Conservation (phyloP, 2,797 vertebrate species). For the Rousettus madagascariensis region DNA sequence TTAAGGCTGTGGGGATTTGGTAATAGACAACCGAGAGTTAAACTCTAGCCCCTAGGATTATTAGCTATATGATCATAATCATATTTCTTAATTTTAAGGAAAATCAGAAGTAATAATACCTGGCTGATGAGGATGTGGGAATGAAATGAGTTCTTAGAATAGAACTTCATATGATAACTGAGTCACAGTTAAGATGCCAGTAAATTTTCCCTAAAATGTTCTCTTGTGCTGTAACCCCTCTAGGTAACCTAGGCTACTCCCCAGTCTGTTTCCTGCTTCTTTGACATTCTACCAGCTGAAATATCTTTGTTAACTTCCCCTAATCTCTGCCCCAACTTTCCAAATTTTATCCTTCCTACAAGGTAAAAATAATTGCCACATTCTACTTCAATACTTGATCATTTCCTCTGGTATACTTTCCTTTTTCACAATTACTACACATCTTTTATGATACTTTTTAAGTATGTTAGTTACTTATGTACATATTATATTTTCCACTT, state of each 20-base stretch:
- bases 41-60: background rate
- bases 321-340: background rate
- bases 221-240: background rate
- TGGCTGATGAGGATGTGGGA: background rate
- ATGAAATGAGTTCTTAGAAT: background rate
- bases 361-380: background rate
- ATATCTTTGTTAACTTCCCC: background rate
- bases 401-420: background rate
- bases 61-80: background rate
- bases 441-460: background rate
- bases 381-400: background rate
- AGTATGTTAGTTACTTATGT: background rate
- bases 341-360: background rate
- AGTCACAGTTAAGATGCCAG: background rate
- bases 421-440: background rate
- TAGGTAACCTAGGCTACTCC: background rate
- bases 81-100: background rate
- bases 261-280: background rate
- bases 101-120: background rate
- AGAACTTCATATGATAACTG: background rate
- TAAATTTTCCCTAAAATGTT: background rate
- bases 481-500: background rate
- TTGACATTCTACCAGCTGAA: background rate
- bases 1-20: background rate
- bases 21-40: background rate